Evolutionary conservation across 2,888 invertebrate genomes (phyloP), one percentile per base, ranked within the genome.

Genomic region (Axea sp.): DNA sequence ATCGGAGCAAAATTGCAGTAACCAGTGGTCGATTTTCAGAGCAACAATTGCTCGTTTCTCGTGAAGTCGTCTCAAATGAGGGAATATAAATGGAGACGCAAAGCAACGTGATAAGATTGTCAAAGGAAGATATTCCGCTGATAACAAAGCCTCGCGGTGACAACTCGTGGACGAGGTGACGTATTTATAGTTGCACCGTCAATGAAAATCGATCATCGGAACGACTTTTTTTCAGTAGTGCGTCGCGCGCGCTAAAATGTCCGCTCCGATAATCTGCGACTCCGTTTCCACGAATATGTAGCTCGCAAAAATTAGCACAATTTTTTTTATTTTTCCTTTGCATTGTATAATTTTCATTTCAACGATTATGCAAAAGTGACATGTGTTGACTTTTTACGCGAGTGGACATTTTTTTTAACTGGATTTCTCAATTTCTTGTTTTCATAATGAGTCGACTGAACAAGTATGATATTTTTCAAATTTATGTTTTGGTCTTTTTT

Each of bases 81-180:
- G 49, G 19, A 43, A 57, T 12, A 41, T 64, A 80, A 80, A 86
- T 86, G 86, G 86, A 86, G 78, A 85, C 89, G 30, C 89, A 89
- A 78, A 88, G 88, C 82, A 89, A 88, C 75, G 88, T 90, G 67
- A 88, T 89, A 78, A 88, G 89, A 73, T 88, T 90, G 75, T 90
- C 90, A 75, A 92, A 90, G 84, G 93, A 93, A 87, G 93, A 93
- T 84, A 92, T 93, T 82, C 93, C 93, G 47, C 87, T 93, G 82
- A 91, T 93, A 84, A 90, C 90, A 79, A 92, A 92, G 84, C 88
- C 91, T 67, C 89, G 88, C 76, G 90, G 89, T 85, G 90, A 90
- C 83, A 90, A 90, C 85, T 90, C 90, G 81, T 90, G 91, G 88
- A 90, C 90, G 85, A 91, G 90, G 90, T 91, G 89, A 89, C 83